A percentile compares a stretch with the other conserved stretches of the same genome.
phyloP scores from a whole-genome alignment of 1,140 invertebrate species.

The Zaprionus nigranus region DNA sequence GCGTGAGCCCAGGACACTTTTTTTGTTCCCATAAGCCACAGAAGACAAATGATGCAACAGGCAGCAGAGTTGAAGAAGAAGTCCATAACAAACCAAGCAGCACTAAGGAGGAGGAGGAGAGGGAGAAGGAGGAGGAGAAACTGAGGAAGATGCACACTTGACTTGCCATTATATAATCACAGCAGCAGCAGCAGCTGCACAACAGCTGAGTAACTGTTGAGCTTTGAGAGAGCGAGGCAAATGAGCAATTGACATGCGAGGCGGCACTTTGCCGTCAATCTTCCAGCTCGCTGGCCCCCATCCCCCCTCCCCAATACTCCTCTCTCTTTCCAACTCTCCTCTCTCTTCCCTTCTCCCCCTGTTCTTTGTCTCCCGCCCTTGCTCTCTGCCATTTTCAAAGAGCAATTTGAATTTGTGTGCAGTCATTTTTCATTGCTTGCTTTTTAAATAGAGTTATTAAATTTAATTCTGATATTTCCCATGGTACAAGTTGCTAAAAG shows the following conservation, averaged over 20 bases:
- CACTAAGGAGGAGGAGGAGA: neutral
- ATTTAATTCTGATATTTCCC: neutral
- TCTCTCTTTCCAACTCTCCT: neutral
- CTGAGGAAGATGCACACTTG: neutral
- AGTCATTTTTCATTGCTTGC: slow-evolving; percentile 1
- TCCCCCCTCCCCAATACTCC: neutral
- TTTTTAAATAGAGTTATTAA: slow-evolving; percentile 3
- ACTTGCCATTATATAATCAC: slow-evolving; percentile 43
- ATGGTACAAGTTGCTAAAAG: neutral
- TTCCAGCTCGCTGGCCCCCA: slow-evolving; percentile 3
- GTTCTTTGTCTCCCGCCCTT: neutral
- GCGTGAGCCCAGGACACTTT: slow-evolving; percentile 51
- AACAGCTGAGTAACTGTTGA: slow-evolving; percentile 35
- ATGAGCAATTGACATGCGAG: slow-evolving; percentile 66
- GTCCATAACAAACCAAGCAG: slow-evolving; percentile 26
- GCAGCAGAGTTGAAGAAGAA: slow-evolving; percentile 2
- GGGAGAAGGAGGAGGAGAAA: neutral
- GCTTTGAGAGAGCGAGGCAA: slow-evolving; percentile 29
- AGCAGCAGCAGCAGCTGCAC: slow-evolving; percentile 17
- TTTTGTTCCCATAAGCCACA: slow-evolving; percentile 58
- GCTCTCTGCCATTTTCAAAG: neutral
- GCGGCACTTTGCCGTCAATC: slow-evolving; percentile 40
- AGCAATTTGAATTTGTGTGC: neutral
- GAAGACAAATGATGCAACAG: slow-evolving; percentile 41
- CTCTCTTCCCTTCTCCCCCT: neutral